Evolutionary conservation across 2,113 vertebrate genomes (phyloP).

Genomic region (Erythrolamprus reginae): DNA sequence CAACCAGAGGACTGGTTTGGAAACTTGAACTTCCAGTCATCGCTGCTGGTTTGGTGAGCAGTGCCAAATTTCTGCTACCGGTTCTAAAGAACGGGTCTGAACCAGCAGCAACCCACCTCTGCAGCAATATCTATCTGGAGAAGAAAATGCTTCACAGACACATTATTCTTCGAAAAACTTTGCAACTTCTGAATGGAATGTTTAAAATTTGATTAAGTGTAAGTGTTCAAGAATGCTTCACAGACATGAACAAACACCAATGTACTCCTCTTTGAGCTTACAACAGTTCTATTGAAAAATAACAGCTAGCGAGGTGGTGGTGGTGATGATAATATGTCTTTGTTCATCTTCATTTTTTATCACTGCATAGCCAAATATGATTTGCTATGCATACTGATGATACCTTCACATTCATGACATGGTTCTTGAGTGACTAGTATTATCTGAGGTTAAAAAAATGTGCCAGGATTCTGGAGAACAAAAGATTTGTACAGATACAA

Average conservation of each 20-base stretch:
- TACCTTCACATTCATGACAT: neutral
- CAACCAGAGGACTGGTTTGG: no score
- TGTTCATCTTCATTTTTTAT: neutral
- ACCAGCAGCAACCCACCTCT: no score
- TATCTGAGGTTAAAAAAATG: neutral
- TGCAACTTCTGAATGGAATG: neutral
- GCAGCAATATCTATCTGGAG: neutral
- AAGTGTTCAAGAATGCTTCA: no score
- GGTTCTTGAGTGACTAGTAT: neutral
- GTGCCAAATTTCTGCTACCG: no score
- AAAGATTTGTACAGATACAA: neutral
- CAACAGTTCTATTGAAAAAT: neutral
- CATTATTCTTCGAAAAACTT: neutral
- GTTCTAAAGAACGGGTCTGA: no score
- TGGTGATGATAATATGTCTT: neutral
- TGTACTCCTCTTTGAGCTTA: neutral
- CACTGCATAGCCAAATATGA: neutral
- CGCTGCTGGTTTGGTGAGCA: no score
- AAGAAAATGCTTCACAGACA: neutral
- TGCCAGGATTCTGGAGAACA: neutral
- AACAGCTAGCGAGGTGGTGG: neutral
- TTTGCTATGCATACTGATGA: neutral
- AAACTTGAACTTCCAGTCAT: no score
- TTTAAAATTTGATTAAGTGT: neutral
- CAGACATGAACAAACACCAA: no score